Evolutionary conservation across 2,888 invertebrate species (phyloP).

Genomic region (Hybos culiciformis): DNA sequence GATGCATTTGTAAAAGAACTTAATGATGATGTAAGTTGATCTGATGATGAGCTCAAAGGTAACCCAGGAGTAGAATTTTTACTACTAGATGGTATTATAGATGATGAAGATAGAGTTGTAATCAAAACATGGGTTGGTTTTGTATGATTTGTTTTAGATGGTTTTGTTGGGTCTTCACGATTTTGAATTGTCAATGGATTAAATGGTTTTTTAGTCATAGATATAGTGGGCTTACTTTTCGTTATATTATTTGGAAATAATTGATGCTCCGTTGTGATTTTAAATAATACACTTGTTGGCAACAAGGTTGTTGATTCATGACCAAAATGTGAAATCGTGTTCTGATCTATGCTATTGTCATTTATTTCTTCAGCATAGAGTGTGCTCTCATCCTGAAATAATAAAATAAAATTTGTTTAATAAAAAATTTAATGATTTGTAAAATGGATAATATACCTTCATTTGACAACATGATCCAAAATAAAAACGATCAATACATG

Average conservation of each 20-base stretch:
- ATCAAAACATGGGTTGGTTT: not conserved
- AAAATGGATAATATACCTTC: slow-evolving; percentile 31
- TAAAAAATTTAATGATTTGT: not conserved
- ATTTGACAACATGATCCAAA: slow-evolving; percentile 86
- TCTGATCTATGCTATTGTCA: slow-evolving; percentile 37
- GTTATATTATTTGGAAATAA: slow-evolving; percentile 23
- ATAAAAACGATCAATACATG: slow-evolving; percentile 86
- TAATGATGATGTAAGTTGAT: slow-evolving; percentile 11
- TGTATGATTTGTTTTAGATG: not conserved
- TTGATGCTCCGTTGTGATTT: slow-evolving; percentile 22
- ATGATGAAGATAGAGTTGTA: not conserved
- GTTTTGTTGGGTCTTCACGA: not conserved
- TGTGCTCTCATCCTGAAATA: slow-evolving; percentile 20
- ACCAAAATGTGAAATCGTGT: slow-evolving; percentile 34
- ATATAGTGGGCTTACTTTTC: slow-evolving; percentile 20
- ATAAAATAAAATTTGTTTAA: slow-evolving; percentile 12
- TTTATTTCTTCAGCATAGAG: slow-evolving; percentile 31
- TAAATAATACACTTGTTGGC: slow-evolving; percentile 27
- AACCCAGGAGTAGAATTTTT: slow-evolving; percentile 3
- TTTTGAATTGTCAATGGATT: not conserved
- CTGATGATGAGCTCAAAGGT: slow-evolving; percentile 10
- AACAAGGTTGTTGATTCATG: slow-evolving; percentile 31
- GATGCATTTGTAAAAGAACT: not conserved
- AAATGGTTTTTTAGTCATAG: not conserved
- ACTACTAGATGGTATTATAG: not conserved